A percentile compares a stretch with the other conserved stretches of the same genome.
Conservation (phyloP, 2,113 vertebrate species). For the Isichthys henryi region DNA sequence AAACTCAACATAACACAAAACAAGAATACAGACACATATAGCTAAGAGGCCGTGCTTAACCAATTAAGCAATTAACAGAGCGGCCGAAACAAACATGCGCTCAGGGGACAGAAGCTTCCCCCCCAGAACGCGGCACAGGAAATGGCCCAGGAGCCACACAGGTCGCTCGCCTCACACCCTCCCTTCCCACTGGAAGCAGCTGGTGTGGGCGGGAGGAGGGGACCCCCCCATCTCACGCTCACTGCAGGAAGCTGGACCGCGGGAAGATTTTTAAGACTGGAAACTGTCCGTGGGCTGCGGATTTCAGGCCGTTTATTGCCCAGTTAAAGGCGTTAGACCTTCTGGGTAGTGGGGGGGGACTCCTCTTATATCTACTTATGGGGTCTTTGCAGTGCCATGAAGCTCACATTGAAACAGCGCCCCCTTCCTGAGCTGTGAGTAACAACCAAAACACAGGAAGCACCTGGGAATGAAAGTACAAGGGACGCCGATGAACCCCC, state of each 20-base stretch:
- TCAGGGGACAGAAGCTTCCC: background rate
- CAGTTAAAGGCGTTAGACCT: background rate
- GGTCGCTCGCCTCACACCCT: conserved; percentile 38
- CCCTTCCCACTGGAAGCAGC: conserved; percentile 39
- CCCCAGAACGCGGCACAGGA: conserved; percentile 20
- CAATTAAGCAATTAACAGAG: background rate
- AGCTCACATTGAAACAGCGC: background rate
- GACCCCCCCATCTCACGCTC: conserved; percentile 14
- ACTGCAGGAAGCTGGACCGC: conserved; percentile 28
- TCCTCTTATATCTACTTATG: background rate
- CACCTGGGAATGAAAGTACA: background rate
- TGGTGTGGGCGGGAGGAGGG: conserved; percentile 18
- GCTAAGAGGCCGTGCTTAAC: too few species aligned
- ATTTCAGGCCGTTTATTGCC: background rate
- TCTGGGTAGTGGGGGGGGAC: background rate
- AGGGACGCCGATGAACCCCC: background rate
- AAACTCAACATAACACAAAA: background rate
- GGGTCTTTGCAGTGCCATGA: background rate
- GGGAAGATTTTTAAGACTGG: conserved; percentile 36
- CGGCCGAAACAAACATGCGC: background rate
- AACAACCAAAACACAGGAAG: background rate
- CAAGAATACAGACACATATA: background rate
- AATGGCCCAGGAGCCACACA: conserved; percentile 31
- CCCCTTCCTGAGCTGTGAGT: background rate
- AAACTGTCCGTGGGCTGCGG: conserved; percentile 26